A percentile compares a stretch with the other conserved stretches of the same genome.
Conservation (phyloP, 1,140 invertebrate genomes). For the Tetraneura akinire region DNA sequence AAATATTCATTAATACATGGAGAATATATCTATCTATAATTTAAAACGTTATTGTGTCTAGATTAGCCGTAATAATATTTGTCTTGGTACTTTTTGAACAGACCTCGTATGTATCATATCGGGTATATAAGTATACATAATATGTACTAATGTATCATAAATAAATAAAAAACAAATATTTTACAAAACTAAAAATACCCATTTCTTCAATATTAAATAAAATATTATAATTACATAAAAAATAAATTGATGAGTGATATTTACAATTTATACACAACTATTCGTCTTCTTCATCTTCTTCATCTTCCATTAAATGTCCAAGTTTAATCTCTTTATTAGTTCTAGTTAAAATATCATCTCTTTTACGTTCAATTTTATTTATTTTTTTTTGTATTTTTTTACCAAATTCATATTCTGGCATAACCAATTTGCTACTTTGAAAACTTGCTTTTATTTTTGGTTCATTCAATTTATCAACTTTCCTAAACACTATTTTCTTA, state of each 20-base stretch:
- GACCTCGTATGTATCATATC: no score
- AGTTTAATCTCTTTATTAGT: slow-evolving; percentile 51
- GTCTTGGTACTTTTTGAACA: no score
- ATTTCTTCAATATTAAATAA: no score
- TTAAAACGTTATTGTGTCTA: no score
- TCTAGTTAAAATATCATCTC: not conserved
- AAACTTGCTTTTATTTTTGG: slow-evolving; percentile 60
- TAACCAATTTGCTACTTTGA: slow-evolving; percentile 69
- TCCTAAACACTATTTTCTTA: slow-evolving; percentile 56
- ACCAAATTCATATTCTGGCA: slow-evolving; percentile 82
- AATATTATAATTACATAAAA: no score
- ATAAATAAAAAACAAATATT: no score
- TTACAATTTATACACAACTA: slow-evolving; percentile 15
- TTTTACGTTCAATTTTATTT: slow-evolving; percentile 58
- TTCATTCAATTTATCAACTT: slow-evolving; percentile 5
- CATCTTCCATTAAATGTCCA: slow-evolving; percentile 53
- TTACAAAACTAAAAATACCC: no score
- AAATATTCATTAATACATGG: no score
- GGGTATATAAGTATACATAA: no score
- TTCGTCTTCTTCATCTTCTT: slow-evolving; percentile 39
- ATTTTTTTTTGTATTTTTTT: slow-evolving; percentile 60
- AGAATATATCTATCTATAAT: no score
- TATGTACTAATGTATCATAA: no score
- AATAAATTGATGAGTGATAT: not conserved
- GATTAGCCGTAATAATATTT: no score